Percentiles rank a stretch among this genome's conserved stretches.
These are phyloP conservation scores for Phylloscopus whistleri DNA, from an alignment of 2,113 vertebrate species.

Conservation along the genomic window DNA sequence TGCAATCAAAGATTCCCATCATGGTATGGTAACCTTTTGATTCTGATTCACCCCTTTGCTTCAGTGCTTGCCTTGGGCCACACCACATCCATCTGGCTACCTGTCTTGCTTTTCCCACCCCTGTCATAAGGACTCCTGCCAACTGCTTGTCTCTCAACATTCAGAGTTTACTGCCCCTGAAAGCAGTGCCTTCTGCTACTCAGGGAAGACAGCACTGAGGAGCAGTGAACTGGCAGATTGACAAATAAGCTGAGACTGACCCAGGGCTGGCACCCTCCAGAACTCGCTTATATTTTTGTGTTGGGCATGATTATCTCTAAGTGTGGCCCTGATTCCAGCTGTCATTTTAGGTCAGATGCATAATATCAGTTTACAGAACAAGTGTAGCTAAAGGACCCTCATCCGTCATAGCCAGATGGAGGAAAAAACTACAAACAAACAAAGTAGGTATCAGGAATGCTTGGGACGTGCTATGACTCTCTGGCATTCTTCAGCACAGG, in stretches of 20 bases:
- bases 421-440: not conserved
- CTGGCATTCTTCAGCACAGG: not conserved
- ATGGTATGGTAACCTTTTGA: constrained; percentile 3
- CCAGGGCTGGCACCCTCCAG: constrained; percentile 63
- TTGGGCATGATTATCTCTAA: constrained; percentile 53
- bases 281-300: constrained; percentile 53
- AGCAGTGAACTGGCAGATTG: constrained; percentile 66
- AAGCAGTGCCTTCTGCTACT: constrained; percentile 57
- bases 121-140: constrained; percentile 45
- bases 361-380: constrained; percentile 56
- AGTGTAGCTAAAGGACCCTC: constrained; percentile 47
- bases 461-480: not conserved
- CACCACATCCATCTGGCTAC: constrained; percentile 56
- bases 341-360: constrained; percentile 64
- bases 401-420: constrained; percentile 44
- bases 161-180: constrained; percentile 9
- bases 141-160: constrained; percentile 49
- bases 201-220: not conserved
- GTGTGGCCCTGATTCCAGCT: constrained; percentile 60
- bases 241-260: constrained; percentile 68
- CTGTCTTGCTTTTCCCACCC: constrained; percentile 60
- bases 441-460: not conserved
- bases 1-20: not conserved
- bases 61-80: constrained; percentile 30
- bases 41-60: constrained; percentile 38